Conservation (phyloP, 2,888 invertebrate genomes). For the Caenorhabditis macrosperma region DNA sequence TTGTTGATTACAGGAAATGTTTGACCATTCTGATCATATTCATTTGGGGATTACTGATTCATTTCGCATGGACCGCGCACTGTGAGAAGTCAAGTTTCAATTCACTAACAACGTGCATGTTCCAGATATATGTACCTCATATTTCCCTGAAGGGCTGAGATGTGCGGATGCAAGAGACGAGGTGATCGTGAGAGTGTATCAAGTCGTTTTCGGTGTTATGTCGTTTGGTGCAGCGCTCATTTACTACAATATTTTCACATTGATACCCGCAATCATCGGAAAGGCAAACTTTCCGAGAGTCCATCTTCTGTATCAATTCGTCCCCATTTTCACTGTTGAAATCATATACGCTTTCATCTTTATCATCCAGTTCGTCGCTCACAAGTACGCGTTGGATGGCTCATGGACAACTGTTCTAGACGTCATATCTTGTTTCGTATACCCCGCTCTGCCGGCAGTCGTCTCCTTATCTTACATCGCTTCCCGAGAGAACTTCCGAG, state of each 20-base stretch:
- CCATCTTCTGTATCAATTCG: neutral
- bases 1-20: neutral
- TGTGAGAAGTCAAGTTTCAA: neutral
- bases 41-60: neutral
- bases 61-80: neutral
- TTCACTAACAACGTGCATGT: too few relatives aligned
- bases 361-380: neutral
- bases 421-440: neutral
- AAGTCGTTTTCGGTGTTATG: neutral
- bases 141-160: neutral
- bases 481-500: conserved; percentile 2
- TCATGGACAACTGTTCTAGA: neutral
- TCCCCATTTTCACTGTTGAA: neutral
- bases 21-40: neutral
- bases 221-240: neutral
- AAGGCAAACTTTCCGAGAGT: neutral
- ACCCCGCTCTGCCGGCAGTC: neutral
- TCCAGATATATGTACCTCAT: neutral
- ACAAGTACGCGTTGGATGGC: neutral
- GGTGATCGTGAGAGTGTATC: neutral
- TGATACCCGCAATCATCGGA: neutral
- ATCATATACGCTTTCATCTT: neutral
- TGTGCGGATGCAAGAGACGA: neutral
- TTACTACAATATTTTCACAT: neutral
- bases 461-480: conserved; percentile 10